Evolutionary conservation across 1,140 invertebrate genomes (phyloP).

Genomic region (Magallana gigas): DNA sequence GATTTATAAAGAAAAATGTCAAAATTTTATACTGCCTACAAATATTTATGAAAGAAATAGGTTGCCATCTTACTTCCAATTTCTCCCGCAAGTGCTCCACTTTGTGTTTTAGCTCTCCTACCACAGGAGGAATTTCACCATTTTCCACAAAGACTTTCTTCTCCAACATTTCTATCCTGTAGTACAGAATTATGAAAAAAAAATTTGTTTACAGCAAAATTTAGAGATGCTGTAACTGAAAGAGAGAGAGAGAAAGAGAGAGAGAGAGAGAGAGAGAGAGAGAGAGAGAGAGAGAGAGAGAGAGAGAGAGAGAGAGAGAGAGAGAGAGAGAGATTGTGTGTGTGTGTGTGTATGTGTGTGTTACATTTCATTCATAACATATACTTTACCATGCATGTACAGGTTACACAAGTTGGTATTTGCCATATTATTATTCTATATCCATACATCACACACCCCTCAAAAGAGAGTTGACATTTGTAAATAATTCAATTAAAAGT

Average conservation of each 20-base stretch:
- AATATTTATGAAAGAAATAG: too few species aligned
- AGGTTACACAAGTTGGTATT: too few species aligned
- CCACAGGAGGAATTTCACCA: constrained; percentile 80
- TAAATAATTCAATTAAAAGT: too few species aligned
- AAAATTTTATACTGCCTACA: too few species aligned
- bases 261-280: constrained; percentile 21
- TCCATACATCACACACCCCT: too few species aligned
- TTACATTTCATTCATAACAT: too few species aligned
- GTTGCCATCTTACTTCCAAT: constrained; percentile 82
- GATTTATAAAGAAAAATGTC: too few species aligned
- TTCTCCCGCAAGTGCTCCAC: constrained; percentile 85
- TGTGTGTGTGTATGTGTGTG: too few species aligned
- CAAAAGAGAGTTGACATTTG: too few species aligned
- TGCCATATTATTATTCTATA: too few species aligned
- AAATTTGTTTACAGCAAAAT: not conserved
- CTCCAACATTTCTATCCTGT: constrained; percentile 82
- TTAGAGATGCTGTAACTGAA: not conserved
- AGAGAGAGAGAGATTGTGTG: too few species aligned
- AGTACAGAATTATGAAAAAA: not conserved
- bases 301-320: not conserved
- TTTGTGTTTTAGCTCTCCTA: constrained; percentile 84
- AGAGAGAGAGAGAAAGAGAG: not conserved
- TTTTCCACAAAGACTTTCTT: constrained; percentile 82
- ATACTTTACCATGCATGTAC: too few species aligned
- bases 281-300: not conserved